Base-by-base conservation (phyloP, 2,113 vertebrate species). In the Melozone crissalis region DNA sequence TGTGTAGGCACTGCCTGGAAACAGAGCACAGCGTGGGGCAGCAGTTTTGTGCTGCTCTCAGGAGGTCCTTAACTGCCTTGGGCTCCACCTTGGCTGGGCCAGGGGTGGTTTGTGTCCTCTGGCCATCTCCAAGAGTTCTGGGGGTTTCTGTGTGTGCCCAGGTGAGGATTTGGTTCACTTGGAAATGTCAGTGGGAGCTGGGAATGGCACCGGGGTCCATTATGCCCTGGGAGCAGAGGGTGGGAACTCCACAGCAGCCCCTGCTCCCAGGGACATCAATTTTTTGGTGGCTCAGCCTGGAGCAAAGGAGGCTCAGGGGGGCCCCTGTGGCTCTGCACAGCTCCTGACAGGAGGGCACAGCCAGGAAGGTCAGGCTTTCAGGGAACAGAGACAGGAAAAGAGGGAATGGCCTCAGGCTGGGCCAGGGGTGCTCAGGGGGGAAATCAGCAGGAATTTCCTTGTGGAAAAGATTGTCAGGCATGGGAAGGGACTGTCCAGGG, bases 21-120 rank as follows among this genome's bases (percentile, higher is more conserved):
- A 35, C 0, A 0, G 7, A 33, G 82, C 0, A 2, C 9, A 43
- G 21, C 0, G 1, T 0, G 30, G 63, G 69, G 20, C n/a, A 58
- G 76, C 41, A 37, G 41, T 17, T 85, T 13, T 23, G 46, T 51
- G 47, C 35, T 21, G 15, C 19, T 78, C 81, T 73, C 49, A 2
- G 13, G 7, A 30, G 41, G 2, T 82, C 16, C n/a, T 39, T 12
- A 6, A 13, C 22, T 10, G 51, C 65, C 61, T 22, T 0, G 13
- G 43, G 9, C 51, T 27, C 16, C 6, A 0, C 27, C 28, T 22
- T 0, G 23, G 3, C 10, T 5, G 7, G 49, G 8, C 57, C 10
- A 15, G 47, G 30, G 61, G 2, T 24, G 58, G 2, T 24, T 23
- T 39, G 26, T 26, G 61, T 18, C 41, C 71, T 62, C 57, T 23